A percentile compares a stretch with the other conserved stretches of the same genome.
Evolutionary conservation across 2,797 vertebrate genomes (phyloP).

Genomic region (Hozukius guyotensis): DNA sequence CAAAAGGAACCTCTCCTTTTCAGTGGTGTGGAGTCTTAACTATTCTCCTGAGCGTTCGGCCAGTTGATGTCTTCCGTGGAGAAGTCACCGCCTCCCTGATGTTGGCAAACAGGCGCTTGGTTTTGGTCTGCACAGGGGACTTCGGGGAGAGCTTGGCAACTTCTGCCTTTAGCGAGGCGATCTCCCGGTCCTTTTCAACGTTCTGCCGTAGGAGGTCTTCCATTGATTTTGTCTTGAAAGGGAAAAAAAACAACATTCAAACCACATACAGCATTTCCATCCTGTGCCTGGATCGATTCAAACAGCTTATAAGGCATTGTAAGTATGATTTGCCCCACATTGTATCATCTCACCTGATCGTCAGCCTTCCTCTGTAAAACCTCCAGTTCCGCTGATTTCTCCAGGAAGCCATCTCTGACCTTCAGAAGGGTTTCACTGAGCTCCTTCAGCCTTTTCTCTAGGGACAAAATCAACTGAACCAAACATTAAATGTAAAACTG

Average conservation of each 20-base stretch:
- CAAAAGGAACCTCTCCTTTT: constrained; percentile 3
- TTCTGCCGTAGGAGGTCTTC: constrained; percentile 70
- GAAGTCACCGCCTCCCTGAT: constrained; percentile 85
- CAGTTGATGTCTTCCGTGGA: constrained; percentile 61
- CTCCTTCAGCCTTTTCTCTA: constrained; percentile 75
- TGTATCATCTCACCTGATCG: constrained; percentile 66
- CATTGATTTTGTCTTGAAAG: constrained; percentile 79
- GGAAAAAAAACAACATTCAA: background rate
- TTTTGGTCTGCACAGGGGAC: constrained; percentile 70
- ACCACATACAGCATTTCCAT: background rate
- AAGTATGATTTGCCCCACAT: background rate
- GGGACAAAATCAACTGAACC: constrained; percentile 74
- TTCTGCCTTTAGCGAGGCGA: constrained; percentile 79
- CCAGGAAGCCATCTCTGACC: constrained; percentile 72
- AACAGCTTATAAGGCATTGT: background rate
- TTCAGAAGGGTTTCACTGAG: constrained; percentile 71
- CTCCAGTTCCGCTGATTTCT: constrained; percentile 72
- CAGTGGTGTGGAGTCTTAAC: constrained; percentile 39
- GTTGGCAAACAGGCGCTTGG: constrained; percentile 86
- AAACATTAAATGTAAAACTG: background rate
- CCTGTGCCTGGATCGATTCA: background rate
- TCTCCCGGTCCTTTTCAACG: constrained; percentile 79
- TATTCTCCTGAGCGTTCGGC: constrained; percentile 71
- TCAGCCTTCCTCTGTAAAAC: constrained; percentile 59
- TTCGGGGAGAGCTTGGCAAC: constrained; percentile 65